Evolutionary conservation across 2,113 vertebrate genomes (phyloP), one percentile per base, ranked within the genome.

Genomic region (Channa argus): DNA sequence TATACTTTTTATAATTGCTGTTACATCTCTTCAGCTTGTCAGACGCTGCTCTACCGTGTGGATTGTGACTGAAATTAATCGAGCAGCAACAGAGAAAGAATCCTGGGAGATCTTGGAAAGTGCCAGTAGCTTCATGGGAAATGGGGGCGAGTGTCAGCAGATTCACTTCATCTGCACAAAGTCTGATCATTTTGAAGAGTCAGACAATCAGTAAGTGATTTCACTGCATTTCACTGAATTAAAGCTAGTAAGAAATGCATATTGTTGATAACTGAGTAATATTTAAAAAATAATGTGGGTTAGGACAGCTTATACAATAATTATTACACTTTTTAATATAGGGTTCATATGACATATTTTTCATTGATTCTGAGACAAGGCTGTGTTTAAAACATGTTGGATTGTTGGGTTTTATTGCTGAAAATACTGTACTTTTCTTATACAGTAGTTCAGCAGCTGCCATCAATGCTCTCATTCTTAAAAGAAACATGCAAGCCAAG

Each of bases 161-260:
- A 88, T 91, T 66, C 58, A 79, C 49, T 87, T 87, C 2, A 89
- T 91, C 74, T 90, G 90, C 79, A 87, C 86, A 6, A 87, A 80
- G 60, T 84, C 90, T 44, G 90, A 90, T 66, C 0, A 0, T 0
- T 3, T 52, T 34, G 44, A 14, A 12, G 12, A 33, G 39, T 2
- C 1, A 3, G 10, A 61, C 49, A 13, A 14, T 0, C 2, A 1
- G 77, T 86, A 67, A 79, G 79, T 53, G 5, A 39, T 33, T 36
- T 52, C 24, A 24, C 24, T 24, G 24, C 24, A 24, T 24, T 24
- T 24, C 24, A 24, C 24, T 24, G 24, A 24, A 24, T 24, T 24
- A 24, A 24, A 24, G 24, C 24, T 24, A 24, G 24, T 24, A 24
- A 24, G 24, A 24, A 24, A 1, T 24, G 24, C 24, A 24, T 24